phyloP scores from a whole-genome alignment of 2,113 vertebrate genomes.

The Spea multiplicata region DNA sequence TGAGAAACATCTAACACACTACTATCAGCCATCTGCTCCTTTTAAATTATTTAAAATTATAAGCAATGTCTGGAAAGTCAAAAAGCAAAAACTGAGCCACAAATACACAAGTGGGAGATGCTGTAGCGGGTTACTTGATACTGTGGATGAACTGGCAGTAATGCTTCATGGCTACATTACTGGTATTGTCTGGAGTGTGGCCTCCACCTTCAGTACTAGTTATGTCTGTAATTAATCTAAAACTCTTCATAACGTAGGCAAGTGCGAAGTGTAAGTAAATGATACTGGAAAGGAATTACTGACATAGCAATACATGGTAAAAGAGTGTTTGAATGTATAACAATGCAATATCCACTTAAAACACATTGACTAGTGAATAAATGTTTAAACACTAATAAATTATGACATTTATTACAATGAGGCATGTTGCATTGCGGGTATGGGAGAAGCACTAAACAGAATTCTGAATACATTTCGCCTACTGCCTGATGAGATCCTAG shows the following conservation, averaged over 20 bases:
- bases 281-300: too few species aligned
- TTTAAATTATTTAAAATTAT: background rate
- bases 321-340: too few species aligned
- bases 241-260: background rate
- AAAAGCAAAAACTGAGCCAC: background rate
- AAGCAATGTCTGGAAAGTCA: background rate
- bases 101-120: background rate
- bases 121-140: background rate
- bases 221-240: background rate
- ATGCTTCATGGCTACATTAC: background rate
- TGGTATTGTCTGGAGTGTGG: background rate
- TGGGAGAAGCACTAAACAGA: too few species aligned
- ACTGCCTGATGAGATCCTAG: too few species aligned
- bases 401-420: too few species aligned
- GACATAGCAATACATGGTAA: too few species aligned
- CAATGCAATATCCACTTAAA: too few species aligned
- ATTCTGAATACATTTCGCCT: too few species aligned
- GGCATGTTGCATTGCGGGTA: too few species aligned
- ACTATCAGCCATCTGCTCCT: background rate
- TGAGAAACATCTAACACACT: background rate
- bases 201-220: background rate
- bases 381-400: too few species aligned
- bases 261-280: too few species aligned
- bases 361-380: too few species aligned
- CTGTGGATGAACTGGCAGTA: background rate